Base-by-base conservation (phyloP, 2,797 vertebrate genomes). In the Varecia variegata region DNA sequence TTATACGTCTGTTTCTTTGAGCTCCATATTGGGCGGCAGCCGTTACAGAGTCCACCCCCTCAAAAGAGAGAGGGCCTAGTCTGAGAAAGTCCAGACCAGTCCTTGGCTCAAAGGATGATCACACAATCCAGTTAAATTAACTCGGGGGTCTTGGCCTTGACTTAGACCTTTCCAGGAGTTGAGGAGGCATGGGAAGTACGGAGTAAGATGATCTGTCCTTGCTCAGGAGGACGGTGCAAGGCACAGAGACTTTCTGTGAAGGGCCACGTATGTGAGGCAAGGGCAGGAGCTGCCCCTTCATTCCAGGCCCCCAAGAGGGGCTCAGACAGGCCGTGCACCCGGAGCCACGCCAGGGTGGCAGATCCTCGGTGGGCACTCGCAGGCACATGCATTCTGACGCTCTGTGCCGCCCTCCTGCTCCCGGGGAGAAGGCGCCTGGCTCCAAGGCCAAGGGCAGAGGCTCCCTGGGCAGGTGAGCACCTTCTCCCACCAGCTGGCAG, bases 401-500 rank as follows among this genome's bases (percentile, higher is more conserved):
- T 56, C 62, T 38, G 74, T 7, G 5, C 47, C 21, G 54, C 54
- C 68, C 1, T 68, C 18, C 85, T 71, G 60, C 58, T 86, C 40
- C 58, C 30, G 0, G 58, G 58, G 60, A 77, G 71, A 58, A 21
- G 71, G 43, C 30, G n/a, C 50, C 45, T 25, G 56, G 88, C 80
- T 52, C 56, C 73, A n/a, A 30, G 14, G 79, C 73, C 79, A 47
- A 38, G 60, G 89, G 60, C 85, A 80, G 62, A 85, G 88, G 60
- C 79, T 96, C 77, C 71, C 87, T 20, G 0, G 2, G 50, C 96
- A 98, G 97, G 96, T 97, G 97, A 97, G 85, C 11, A 0, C 50
- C 96, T 94, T 93, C 97, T 94, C 97, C 95, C 67, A 92, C 90
- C 96, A 96, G 96, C 95, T 97, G 97, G 45, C 32, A 17, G 23